These are phyloP conservation scores for Halictus ligatus DNA, from an alignment of 2,888 invertebrate genomes.

Conservation along the genomic window DNA sequence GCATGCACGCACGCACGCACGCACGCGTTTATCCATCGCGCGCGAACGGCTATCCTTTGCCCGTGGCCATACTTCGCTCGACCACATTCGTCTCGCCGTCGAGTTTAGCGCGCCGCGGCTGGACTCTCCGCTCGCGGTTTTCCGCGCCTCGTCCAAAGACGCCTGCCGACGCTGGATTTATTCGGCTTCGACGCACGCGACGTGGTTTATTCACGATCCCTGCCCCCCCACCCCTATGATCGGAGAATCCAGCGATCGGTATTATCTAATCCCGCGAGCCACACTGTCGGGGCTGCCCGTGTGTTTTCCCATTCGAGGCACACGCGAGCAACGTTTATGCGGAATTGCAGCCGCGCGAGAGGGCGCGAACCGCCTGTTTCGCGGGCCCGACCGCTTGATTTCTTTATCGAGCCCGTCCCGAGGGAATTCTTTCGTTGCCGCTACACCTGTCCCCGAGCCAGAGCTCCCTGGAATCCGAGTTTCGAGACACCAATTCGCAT, in stretches of 20 bases:
- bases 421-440: slow-evolving; percentile 20
- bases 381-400: slow-evolving; percentile 44
- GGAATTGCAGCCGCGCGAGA: slow-evolving; percentile 28
- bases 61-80: slow-evolving; percentile 53
- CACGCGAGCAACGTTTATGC: slow-evolving; percentile 39
- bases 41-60: slow-evolving; percentile 24
- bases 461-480: slow-evolving; percentile 35
- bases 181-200: slow-evolving; percentile 58
- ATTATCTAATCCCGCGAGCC: slow-evolving; percentile 55
- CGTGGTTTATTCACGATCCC: slow-evolving; percentile 63
- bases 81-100: slow-evolving; percentile 14
- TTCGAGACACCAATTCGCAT: not conserved
- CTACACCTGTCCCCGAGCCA: slow-evolving; percentile 13
- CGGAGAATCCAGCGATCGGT: slow-evolving; percentile 48
- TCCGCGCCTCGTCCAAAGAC: slow-evolving; percentile 18
- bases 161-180: slow-evolving; percentile 46
- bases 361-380: slow-evolving; percentile 27
- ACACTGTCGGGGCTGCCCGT: not conserved
- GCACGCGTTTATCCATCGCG: slow-evolving; percentile 52
- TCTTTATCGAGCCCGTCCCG: slow-evolving; percentile 47
- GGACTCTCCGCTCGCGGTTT: slow-evolving; percentile 28
- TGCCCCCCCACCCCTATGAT: not conserved
- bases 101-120: not conserved
- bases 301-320: slow-evolving; percentile 50
- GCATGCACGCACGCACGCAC: slow-evolving; percentile 32